Evolutionary conservation across 2,113 vertebrate species (phyloP), one percentile per base, ranked within the genome.

Genomic region (Elaphurus davidianus): DNA sequence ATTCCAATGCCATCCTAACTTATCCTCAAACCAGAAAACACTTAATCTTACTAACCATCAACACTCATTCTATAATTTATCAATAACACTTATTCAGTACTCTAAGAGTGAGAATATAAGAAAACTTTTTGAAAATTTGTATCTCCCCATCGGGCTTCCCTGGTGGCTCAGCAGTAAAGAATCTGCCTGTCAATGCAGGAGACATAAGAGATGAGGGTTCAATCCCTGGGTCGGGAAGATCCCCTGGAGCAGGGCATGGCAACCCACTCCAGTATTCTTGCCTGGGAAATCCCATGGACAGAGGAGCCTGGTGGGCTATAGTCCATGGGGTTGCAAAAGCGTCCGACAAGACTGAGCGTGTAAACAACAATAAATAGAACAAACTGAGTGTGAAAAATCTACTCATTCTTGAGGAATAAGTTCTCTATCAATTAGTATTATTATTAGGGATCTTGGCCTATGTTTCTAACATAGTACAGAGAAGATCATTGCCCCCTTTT

Each of bases 291-390:
- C 23, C 23, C 6, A 76, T 43, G 40, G 71, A 43, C 40, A 76
- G 71, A 43, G 71, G 23, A 76, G 40, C 21, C 40, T 76, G 71
- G 71, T 7, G 23, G 40, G 71, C 23, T 76, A 76, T 2, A 43
- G 71, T 25, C 71, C 36, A 43, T 3, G 40, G 40, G 21, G 40
- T 43, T 11, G 21, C 71, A 76, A 43, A 76, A 76, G 40, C 4
- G 3, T 43, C 1, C 0, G 71, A 76, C 71, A 76, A 1, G 6
- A 76, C 36, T 43, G 36, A 43, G 23, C 3, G 0, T 43, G 40
- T 27, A 27, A 76, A 40, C 36, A 71, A 67, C n/a, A 74, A 76
- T 40, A 27, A 27, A 76, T 7, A 28, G 15, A 97, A 76, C 25
- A 71, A 36, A 79, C 2, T 50, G 8, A 16, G 19, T 87, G 25